Evolutionary conservation across 2,797 vertebrate species (phyloP).

Genomic region (Serranus cabrilla): DNA sequence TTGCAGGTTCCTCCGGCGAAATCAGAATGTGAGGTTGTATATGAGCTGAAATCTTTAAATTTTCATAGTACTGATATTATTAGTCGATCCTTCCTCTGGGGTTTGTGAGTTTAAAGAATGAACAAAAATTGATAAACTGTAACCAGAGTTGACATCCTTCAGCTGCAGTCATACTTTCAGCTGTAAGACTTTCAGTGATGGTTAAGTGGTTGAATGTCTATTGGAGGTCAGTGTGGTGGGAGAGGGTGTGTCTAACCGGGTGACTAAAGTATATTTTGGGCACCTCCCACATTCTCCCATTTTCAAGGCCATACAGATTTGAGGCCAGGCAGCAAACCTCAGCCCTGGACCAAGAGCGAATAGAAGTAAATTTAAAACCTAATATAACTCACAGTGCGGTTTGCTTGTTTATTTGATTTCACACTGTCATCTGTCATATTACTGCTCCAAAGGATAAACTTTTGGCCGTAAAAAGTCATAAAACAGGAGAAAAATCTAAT

Average conservation of each 20-base stretch:
- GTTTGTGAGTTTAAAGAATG: not conserved
- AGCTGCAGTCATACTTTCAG: not conserved
- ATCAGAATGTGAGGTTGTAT: slow-evolving; percentile 4
- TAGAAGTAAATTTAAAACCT: slow-evolving; percentile 56
- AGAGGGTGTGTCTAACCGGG: slow-evolving; percentile 49
- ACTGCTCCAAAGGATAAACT: slow-evolving; percentile 58
- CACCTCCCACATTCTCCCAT: slow-evolving; percentile 54
- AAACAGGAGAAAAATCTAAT: slow-evolving; percentile 9
- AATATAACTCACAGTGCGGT: slow-evolving; percentile 67
- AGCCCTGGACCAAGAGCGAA: slow-evolving; percentile 39
- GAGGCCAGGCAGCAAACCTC: slow-evolving; percentile 63
- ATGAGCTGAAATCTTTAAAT: not conserved
- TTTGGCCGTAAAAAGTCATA: slow-evolving; percentile 43
- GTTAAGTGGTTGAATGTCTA: slow-evolving; percentile 29
- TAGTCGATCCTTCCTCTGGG: too few species aligned
- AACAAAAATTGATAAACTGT: not conserved
- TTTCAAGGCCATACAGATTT: slow-evolving; percentile 61
- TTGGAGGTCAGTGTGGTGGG: slow-evolving; percentile 54
- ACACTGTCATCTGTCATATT: slow-evolving; percentile 59
- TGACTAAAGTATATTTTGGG: slow-evolving; percentile 72
- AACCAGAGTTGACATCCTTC: not conserved
- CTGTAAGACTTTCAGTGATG: slow-evolving; percentile 17
- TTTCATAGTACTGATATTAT: not conserved
- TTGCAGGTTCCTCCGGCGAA: too few species aligned
- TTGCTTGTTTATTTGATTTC: slow-evolving; percentile 77